phyloP scores from a whole-genome alignment of 35 echinoderm and acorn worm species.

The Hemicentrotus pulcherrimus region DNA sequence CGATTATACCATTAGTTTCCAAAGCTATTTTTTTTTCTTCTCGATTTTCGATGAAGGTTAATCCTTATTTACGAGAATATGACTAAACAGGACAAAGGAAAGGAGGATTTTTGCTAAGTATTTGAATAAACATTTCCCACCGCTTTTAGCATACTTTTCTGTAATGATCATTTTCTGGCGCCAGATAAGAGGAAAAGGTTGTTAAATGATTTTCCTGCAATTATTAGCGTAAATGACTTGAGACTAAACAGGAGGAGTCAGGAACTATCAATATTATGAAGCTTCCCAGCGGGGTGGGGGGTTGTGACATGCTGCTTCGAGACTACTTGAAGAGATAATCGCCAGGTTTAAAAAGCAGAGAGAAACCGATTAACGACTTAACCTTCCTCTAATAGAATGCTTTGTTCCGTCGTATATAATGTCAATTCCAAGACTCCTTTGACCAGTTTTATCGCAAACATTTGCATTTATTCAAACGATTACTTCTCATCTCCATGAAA shows the following conservation, averaged over 20 bases:
- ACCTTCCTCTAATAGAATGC: too few relatives aligned
- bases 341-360: background rate
- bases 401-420: too few relatives aligned
- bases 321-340: background rate
- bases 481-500: too few relatives aligned
- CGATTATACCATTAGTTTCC: background rate
- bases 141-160: background rate
- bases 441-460: too few relatives aligned
- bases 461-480: too few relatives aligned
- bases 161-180: background rate
- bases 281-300: background rate
- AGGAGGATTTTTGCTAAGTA: background rate
- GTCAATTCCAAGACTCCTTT: too few relatives aligned
- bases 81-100: background rate
- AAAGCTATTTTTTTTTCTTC: background rate
- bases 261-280: background rate
- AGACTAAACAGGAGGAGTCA: background rate
- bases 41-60: background rate
- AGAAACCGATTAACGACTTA: background rate
- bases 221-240: conserved; percentile 7
- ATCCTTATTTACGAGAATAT: background rate
- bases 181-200: background rate
- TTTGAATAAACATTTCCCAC: background rate
- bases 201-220: background rate
- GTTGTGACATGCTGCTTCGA: background rate